Percentiles rank a stretch among this genome's conserved stretches.
Evolutionary conservation across 2,797 vertebrate species (phyloP).

Genomic region (Thaleichthys pacificus): DNA sequence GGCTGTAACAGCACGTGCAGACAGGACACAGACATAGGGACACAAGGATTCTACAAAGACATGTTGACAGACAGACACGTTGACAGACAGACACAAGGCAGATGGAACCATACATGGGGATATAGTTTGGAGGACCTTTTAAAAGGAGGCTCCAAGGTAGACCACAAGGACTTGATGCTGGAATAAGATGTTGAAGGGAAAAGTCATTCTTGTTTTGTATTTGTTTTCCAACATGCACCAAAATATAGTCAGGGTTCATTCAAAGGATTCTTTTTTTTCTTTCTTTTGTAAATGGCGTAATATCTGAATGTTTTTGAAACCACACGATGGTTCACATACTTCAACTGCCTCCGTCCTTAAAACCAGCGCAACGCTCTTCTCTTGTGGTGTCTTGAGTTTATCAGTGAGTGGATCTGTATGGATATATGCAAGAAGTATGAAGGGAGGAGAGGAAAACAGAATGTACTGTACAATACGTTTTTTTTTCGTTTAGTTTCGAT

Average conservation of each 20-base stretch:
- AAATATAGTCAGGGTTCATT: conserved; percentile 54
- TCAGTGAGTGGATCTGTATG: conserved; percentile 83
- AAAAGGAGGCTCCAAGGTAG: conserved; percentile 30
- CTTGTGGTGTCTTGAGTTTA: conserved; percentile 71
- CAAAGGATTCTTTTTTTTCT: conserved; percentile 49
- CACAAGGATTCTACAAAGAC: conserved; percentile 21
- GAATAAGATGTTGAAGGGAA: conserved; percentile 41
- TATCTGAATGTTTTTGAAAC: conserved; percentile 62
- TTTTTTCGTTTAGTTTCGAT: conserved; percentile 87
- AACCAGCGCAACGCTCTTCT: conserved; percentile 78
- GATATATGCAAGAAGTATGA: conserved; percentile 90
- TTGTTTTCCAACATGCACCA: conserved; percentile 47
- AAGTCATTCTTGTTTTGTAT: conserved; percentile 36
- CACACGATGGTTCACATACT: conserved; percentile 73
- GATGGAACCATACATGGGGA: neutral
- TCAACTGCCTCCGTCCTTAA: conserved; percentile 76
- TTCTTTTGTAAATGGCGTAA: conserved; percentile 54
- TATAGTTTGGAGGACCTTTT: neutral
- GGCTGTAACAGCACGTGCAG: conserved; percentile 1
- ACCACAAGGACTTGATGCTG: conserved; percentile 31
- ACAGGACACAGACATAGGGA: conserved; percentile 29
- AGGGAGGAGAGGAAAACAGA: conserved; percentile 81
- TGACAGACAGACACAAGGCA: neutral
- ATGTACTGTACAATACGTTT: conserved; percentile 89
- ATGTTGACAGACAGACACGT: neutral